Base-by-base conservation (phyloP, 2,113 vertebrate species). In the Crocuta crocuta region DNA sequence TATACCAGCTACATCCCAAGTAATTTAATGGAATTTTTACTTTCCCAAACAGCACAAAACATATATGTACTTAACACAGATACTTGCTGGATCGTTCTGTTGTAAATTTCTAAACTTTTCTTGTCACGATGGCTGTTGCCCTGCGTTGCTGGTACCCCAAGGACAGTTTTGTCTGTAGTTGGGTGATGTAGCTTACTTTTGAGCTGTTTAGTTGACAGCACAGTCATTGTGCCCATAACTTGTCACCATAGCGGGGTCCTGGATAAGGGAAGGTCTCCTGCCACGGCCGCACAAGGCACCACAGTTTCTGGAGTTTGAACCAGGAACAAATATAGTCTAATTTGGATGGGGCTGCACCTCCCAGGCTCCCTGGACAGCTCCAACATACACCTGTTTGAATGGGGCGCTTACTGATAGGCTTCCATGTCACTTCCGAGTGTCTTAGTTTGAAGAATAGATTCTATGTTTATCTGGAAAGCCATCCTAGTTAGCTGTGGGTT, bases 231-330 rank as follows among this genome's bases (percentile, higher is more conserved):
- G 16, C 50, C 76, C 61, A 10, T 0, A 31, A 31, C 10, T 11
- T 1, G 1, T 10, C 87, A 28, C 16, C 28, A 17, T 11, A 15
- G 58, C 31, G 21, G 3, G 8, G 3, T 17, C 73, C 73, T 39
- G 7, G 6, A 2, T 26, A 19, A 70, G 15, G 39, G 35, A 74
- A 43, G 16, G 24, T 8, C 10, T 53, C 43, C 43, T 7, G 68
- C 16, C 43, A 31, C n/a, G 0, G 24, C 26, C 0, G 4, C 12
- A 1, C 0, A 5, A 8, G 11, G 35, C 0, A 24, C 35, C 2
- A 0, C 2, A 33, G 63, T 33, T 48, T 4, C 65, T 15, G 48
- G 68, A 88, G 39, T n/a, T 4, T n/a, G 61, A n/a, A 24, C 24
- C 7, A 2, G 17, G 35, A 11, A n/a, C 6, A 4, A 23, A 35